Evolutionary conservation across 2,888 invertebrate genomes (phyloP), one percentile per base, ranked within the genome.

Genomic region (Aethes cnicana): DNA sequence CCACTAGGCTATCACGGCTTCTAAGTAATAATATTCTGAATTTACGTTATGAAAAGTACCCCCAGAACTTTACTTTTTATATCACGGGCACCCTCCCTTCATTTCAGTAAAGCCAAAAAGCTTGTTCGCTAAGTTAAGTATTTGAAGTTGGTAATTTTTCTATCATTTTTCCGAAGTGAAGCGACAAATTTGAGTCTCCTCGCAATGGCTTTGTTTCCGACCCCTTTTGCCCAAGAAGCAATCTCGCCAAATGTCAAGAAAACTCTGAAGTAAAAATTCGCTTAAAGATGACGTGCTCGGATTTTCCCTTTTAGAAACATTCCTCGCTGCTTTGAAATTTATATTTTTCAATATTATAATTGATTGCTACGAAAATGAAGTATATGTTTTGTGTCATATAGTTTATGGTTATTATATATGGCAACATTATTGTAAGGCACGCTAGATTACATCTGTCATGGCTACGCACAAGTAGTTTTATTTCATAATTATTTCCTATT

Each of bases 81-180:
- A 23, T 16, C 21, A 32, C 32, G 12, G 28, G 12, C 23, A 33
- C 21, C 44, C 32, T 33, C 25, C 9, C 33, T 44, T 33, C 17
- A 8, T 26, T 18, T 33, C 17, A 8, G 41, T 18, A 42, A 36
- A 42, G 28, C 20, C 16, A 33, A 32, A 21, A 18, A 30, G 16
- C 23, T 33, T 33, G 12, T 23, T 16, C 16, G 17, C 20, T 11
- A 30, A 30, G 9, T 37, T 47, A n/a, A n/a, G n/a, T n/a, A 21
- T 47, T 37, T 21, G 47, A 47, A 47, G 21, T 28, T 47, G 36
- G 39, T 39, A 20, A 21, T 47, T 37, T 47, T 47, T 47, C 9
- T 5, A 11, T 8, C 28, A 8, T 30, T 30, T 14, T 37, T 30
- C 20, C 17, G 16, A 37, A 47, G 30, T 47, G 28, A n/a, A 47